phyloP scores from a whole-genome alignment of 1,140 invertebrate species.

The Wiebesia pumilae region DNA sequence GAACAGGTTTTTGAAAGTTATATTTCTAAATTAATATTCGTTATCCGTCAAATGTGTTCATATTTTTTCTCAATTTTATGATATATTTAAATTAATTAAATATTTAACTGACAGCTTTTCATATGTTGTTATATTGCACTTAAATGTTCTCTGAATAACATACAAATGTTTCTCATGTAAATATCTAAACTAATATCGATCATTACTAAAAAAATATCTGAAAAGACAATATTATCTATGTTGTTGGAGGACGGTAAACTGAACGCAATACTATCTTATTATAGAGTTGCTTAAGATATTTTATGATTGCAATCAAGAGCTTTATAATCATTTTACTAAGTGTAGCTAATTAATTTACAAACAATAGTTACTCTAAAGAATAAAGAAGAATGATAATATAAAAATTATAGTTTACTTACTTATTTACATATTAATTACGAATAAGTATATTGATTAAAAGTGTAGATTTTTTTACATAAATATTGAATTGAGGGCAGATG shows the following conservation, averaged over 20 bases:
- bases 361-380: background rate
- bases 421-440: background rate
- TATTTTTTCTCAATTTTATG: too few species aligned
- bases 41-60: too few species aligned
- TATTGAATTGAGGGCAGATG: too few species aligned
- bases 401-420: background rate
- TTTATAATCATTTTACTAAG: background rate
- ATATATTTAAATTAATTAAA: too few species aligned
- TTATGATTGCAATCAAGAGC: background rate
- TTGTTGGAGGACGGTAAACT: background rate
- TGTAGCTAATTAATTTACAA: background rate
- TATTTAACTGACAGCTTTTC: background rate
- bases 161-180: too few species aligned
- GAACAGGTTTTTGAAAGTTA: too few species aligned
- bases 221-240: background rate
- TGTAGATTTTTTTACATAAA: too few species aligned
- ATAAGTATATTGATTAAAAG: too few species aligned
- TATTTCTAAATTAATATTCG: background rate
- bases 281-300: background rate
- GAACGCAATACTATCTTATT: background rate
- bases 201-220: background rate
- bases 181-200: conserved; percentile 1
- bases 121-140: background rate
- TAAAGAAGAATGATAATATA: background rate
- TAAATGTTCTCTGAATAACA: background rate